Evolutionary conservation across 1,140 invertebrate genomes (phyloP), one percentile per base, ranked within the genome.

Genomic region (Mactra quadrangularis): DNA sequence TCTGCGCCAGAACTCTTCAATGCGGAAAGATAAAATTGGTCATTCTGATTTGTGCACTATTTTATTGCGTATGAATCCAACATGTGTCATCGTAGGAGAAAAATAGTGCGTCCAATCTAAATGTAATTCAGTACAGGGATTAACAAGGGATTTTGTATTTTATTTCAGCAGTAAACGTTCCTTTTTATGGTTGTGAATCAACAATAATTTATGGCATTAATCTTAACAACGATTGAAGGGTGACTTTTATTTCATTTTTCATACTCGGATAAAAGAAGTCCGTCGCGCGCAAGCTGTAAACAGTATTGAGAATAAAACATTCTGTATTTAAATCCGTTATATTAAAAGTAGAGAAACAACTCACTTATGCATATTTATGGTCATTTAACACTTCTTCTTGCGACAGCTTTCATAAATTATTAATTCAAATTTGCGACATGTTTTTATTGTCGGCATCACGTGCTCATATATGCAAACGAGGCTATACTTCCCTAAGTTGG

Each of bases 21-120:
- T 72, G 70, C 52, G 70, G 50, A 72, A 72, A 72, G 70, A 72
- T 72, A 57, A 72, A 72, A 72, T 72, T 72, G 52, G 70, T 72
- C 70, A 52, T 55, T 22, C 45, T 35, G 17, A 55, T 35, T 6
- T 13, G 31, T 19, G 25, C 22, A 22, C 13, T 72, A 6, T 55
- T 72, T 72, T 57, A 72, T 52, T 22, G 70, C 31, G 70, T n/a
- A 72, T 53, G 53, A 57, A 72, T 72, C 35, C 31, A 29, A 53
- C 53, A 57, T 72, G 25, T 72, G 70, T 57, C 70, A 72, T 25
- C 19, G n/a, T 57, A 47, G 66, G n/a, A n/a, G 19, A 31, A 72
- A 55, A 72, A 55, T 31, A 72, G 31, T 47, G 38, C 70, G 0
- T 72, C 0, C n/a, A 72, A 31, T 29, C 11, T 15, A 71, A 33